Evolutionary conservation across 1,140 invertebrate species (phyloP).

Genomic region (Drosophila nikananu): DNA sequence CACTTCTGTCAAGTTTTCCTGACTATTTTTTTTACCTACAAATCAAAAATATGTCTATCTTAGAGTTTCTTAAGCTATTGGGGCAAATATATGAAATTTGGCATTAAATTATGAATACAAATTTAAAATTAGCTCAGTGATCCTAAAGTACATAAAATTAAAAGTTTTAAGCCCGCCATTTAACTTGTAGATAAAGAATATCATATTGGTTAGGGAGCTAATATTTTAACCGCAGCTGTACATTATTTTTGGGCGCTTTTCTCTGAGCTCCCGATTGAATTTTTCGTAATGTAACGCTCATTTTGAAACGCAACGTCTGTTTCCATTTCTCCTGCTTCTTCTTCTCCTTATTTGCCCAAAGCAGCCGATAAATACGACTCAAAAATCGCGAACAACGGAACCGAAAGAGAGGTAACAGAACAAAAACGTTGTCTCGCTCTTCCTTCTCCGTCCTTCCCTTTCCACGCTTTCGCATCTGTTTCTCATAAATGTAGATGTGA

Average conservation of each 20-base stretch:
- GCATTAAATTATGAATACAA: too few species aligned
- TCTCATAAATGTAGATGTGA: slow-evolving; percentile 28
- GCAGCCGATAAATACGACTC: slow-evolving; percentile 40
- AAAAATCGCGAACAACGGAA: slow-evolving; percentile 28
- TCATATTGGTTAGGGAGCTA: not conserved
- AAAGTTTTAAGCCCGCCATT: too few species aligned
- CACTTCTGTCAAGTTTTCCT: not conserved
- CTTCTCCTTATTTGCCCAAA: slow-evolving; percentile 14
- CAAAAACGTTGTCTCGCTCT: slow-evolving; percentile 17
- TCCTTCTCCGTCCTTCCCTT: slow-evolving; percentile 1
- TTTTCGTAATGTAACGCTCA: slow-evolving; percentile 42
- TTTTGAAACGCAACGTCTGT: slow-evolving; percentile 55
- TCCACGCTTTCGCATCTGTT: slow-evolving; percentile 36
- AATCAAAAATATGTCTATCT: not conserved
- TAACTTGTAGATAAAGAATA: not conserved
- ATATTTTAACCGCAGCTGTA: not conserved
- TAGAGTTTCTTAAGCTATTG: not conserved
- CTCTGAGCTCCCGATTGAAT: slow-evolving; percentile 28
- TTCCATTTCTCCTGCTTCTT: slow-evolving; percentile 35
- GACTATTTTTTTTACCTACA: not conserved
- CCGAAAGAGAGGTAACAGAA: slow-evolving; percentile 18
- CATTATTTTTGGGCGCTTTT: slow-evolving; percentile 26
- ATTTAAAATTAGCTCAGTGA: too few species aligned
- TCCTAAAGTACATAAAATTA: not conserved
- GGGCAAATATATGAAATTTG: not conserved